Conservation (phyloP, 2,797 vertebrate species). For the Hemibagrus guttatus region DNA sequence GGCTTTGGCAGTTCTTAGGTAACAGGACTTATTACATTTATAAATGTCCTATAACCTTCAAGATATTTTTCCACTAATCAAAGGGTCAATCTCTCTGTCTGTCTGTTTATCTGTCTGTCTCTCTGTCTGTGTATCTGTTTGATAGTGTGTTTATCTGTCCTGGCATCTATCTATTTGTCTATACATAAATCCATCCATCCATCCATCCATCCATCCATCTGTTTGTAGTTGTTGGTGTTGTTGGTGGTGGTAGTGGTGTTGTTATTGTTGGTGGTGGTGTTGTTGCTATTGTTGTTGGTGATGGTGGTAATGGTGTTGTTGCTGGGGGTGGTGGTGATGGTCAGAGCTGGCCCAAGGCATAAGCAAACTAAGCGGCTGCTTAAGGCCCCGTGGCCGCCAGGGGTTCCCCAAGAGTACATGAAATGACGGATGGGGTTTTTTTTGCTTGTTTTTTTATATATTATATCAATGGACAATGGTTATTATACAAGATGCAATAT, state of each 20-base stretch:
- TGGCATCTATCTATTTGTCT: background rate
- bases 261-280: background rate
- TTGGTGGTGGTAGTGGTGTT: background rate
- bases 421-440: no score
- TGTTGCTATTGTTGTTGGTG: background rate
- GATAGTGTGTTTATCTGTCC: background rate
- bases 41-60: background rate
- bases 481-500: no score
- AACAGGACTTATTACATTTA: conserved; percentile 57
- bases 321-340: no score
- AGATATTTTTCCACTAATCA: background rate
- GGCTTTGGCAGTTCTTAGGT: conserved; percentile 63
- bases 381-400: no score
- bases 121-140: background rate
- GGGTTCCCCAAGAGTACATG: no score
- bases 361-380: no score
- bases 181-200: background rate
- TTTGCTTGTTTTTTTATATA: no score
- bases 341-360: no score
- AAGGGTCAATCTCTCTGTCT: background rate
- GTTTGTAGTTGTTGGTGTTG: background rate
- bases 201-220: no score
- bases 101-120: background rate
- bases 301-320: background rate
- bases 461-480: no score